Conservation (phyloP, 2,797 vertebrate genomes). For the Myripristis murdjan region DNA sequence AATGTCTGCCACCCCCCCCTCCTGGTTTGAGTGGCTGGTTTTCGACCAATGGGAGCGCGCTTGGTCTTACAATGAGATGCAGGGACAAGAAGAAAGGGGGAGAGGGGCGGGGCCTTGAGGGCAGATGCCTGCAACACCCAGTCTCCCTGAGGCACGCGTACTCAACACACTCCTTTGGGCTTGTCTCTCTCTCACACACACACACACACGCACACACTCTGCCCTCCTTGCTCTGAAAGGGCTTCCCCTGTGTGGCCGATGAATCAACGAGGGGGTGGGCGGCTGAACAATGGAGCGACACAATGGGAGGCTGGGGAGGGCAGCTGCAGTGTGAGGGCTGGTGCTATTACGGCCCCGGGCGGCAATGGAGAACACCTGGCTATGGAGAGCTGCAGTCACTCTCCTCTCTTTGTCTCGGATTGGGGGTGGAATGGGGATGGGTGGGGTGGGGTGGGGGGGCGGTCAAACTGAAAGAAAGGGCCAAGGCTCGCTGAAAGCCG, state of each 20-base stretch:
- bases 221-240: constrained; percentile 70
- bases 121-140: constrained; percentile 68
- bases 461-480: constrained; percentile 63
- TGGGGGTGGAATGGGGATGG: constrained; percentile 14
- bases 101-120: constrained; percentile 8
- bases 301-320: constrained; percentile 82
- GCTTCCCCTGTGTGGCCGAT: constrained; percentile 81
- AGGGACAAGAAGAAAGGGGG: constrained; percentile 10
- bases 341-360: constrained; percentile 72
- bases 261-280: constrained; percentile 82
- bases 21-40: constrained; percentile 68
- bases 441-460: constrained; percentile 6
- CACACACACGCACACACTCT: constrained; percentile 50
- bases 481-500: constrained; percentile 71
- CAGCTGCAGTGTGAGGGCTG: constrained; percentile 84
- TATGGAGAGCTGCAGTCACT: constrained; percentile 72
- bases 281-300: constrained; percentile 79
- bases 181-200: constrained; percentile 26
- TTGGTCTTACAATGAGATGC: constrained; percentile 67
- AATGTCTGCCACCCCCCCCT: constrained; percentile 80
- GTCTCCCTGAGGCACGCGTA: constrained; percentile 78
- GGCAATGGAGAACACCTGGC: constrained; percentile 84
- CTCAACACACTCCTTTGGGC: constrained; percentile 33
- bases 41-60: constrained; percentile 73
- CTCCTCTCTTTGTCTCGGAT: constrained; percentile 78